These are phyloP conservation scores for Coregonus ussuriensis DNA, from an alignment of 2,797 vertebrate species.

Conservation along the genomic window DNA sequence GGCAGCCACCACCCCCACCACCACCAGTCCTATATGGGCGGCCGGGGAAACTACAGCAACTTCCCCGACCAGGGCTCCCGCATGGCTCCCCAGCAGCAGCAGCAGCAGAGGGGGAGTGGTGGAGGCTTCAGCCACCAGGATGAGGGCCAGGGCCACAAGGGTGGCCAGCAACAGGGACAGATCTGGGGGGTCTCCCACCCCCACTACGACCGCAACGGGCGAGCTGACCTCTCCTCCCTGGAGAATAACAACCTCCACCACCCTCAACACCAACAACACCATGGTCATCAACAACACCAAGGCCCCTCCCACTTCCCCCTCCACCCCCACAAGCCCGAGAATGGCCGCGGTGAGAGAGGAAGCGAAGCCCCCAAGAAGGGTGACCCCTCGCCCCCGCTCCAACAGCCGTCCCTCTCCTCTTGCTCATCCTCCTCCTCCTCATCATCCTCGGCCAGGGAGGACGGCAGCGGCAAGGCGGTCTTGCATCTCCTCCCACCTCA, in stretches of 20 bases:
- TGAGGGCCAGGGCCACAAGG: slow-evolving; percentile 69
- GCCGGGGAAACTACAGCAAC: slow-evolving; percentile 75
- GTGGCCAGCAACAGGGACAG: slow-evolving; percentile 74
- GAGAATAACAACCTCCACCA: slow-evolving; percentile 73
- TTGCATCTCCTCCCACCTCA: slow-evolving; percentile 67
- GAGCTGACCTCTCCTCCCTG: slow-evolving; percentile 65
- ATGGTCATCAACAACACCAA: slow-evolving; percentile 55
- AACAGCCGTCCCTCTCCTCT: slow-evolving; percentile 74
- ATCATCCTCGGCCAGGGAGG: slow-evolving; percentile 75
- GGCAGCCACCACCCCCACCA: slow-evolving; percentile 73
- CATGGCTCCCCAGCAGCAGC: slow-evolving; percentile 63
- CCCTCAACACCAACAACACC: slow-evolving; percentile 68
- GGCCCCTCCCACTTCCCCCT: slow-evolving; percentile 65
- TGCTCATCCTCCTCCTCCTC: slow-evolving; percentile 79
- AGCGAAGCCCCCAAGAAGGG: slow-evolving; percentile 72
- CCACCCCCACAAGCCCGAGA: slow-evolving; percentile 72
- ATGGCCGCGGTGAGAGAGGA: slow-evolving; percentile 60
- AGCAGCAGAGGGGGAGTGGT: slow-evolving; percentile 64
- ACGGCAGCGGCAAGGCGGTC: slow-evolving; percentile 66
- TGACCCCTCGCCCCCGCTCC: slow-evolving; percentile 69
- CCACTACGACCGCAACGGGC: slow-evolving; percentile 79
- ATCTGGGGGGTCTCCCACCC: slow-evolving; percentile 75
- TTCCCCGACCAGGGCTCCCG: slow-evolving; percentile 74
- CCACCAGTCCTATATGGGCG: slow-evolving; percentile 77
- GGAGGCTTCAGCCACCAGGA: slow-evolving; percentile 79